These are phyloP conservation scores for Dendrocopos noguchii DNA, from an alignment of 2,113 vertebrate genomes.

Conservation along the genomic window DNA sequence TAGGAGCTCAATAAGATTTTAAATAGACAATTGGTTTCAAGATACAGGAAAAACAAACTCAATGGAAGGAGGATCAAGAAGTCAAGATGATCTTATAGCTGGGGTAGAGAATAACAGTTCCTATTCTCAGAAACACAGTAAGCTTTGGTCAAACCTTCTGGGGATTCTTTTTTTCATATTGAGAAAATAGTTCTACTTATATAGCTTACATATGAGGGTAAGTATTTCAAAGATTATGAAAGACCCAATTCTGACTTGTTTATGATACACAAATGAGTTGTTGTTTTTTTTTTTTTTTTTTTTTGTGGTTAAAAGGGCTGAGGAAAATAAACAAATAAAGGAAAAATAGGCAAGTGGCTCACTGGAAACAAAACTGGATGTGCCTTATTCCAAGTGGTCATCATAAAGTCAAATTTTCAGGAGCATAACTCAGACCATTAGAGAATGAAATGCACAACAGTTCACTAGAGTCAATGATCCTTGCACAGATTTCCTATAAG, in stretches of 20 bases:
- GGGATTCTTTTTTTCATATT: background rate
- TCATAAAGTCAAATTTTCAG: background rate
- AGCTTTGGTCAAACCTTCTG: background rate
- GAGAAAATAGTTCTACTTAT: background rate
- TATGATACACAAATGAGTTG: background rate
- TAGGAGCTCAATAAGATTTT: background rate
- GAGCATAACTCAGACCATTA: background rate
- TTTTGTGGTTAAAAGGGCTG: background rate
- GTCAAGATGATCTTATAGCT: background rate
- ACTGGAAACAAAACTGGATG: background rate
- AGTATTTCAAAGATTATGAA: background rate
- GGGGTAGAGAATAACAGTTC: background rate
- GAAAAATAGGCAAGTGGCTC: background rate
- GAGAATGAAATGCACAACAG: background rate
- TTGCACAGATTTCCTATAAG: background rate
- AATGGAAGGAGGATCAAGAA: background rate
- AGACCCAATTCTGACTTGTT: background rate
- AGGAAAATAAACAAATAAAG: background rate
- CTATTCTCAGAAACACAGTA: background rate
- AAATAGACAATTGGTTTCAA: background rate
- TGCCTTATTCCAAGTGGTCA: background rate
- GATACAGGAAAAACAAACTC: background rate
- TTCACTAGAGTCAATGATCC: background rate
- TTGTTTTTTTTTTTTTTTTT: too few species aligned
- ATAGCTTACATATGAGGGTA: background rate